These are phyloP conservation scores for Cephus sareptanus DNA, from an alignment of 2,888 invertebrate species.

Conservation along the genomic window DNA sequence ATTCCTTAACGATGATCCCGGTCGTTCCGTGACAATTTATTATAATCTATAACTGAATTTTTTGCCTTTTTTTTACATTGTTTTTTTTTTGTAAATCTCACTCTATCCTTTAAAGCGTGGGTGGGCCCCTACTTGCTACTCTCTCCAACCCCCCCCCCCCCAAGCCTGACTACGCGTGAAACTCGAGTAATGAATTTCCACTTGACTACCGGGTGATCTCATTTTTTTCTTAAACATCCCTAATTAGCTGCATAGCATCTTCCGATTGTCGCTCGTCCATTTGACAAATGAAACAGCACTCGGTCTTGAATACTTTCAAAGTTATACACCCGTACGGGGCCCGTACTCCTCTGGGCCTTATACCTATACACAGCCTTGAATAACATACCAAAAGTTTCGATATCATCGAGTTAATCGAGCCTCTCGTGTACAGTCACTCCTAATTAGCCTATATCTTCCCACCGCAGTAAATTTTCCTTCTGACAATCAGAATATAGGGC, in stretches of 20 bases:
- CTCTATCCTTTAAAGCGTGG: conserved; percentile 36
- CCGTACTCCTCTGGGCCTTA: background rate
- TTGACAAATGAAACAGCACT: background rate
- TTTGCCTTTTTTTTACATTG: too few species aligned
- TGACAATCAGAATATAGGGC: background rate
- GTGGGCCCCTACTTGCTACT: conserved; percentile 48
- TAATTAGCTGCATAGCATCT: background rate
- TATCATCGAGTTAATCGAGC: background rate
- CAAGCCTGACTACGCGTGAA: background rate
- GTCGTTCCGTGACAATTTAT: conserved; percentile 55
- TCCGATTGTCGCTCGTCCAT: background rate
- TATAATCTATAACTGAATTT: background rate
- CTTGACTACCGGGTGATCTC: conserved; percentile 49
- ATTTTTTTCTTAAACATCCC: background rate
- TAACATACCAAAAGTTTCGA: background rate
- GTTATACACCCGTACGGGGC: background rate
- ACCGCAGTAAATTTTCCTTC: background rate
- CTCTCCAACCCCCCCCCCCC: conserved; percentile 12
- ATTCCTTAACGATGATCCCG: conserved; percentile 49
- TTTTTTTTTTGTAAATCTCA: background rate
- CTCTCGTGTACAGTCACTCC: background rate
- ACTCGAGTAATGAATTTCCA: conserved; percentile 48
- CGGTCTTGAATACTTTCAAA: background rate
- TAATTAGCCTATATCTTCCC: background rate
- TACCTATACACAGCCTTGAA: background rate